phyloP scores from a whole-genome alignment of 2,797 vertebrate genomes.

The Prunella strophiata region DNA sequence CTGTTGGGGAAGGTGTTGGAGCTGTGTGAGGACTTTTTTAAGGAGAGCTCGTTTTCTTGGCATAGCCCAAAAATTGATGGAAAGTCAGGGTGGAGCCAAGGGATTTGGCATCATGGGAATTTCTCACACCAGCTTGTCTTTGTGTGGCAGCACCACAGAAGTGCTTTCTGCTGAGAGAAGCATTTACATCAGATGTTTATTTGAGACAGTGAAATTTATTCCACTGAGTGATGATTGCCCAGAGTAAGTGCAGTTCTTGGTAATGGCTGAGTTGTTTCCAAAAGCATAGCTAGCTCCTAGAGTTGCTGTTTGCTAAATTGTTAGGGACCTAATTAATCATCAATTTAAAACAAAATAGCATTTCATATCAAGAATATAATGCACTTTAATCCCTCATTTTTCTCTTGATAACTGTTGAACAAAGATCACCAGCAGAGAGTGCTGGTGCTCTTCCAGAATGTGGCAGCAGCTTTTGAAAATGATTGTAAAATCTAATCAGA shows the following conservation, averaged over 20 bases:
- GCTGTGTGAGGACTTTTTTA: neutral
- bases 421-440: conserved; percentile 51
- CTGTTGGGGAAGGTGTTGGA: neutral
- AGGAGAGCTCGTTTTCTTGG: conserved; percentile 34
- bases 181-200: neutral
- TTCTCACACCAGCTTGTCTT: conserved; percentile 30
- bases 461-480: neutral
- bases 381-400: neutral
- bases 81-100: conserved; percentile 24
- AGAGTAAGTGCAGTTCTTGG: neutral
- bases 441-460: conserved; percentile 29
- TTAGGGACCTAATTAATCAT: neutral
- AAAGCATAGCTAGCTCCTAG: neutral
- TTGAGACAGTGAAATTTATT: conserved; percentile 19
- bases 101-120: conserved; percentile 15
- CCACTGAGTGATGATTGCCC: neutral
- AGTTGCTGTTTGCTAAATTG: neutral
- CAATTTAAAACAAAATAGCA: neutral
- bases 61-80: conserved; percentile 14
- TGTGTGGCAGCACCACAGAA: conserved; percentile 14
- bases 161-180: neutral
- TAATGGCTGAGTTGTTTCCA: neutral
- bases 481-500: conserved; percentile 9
- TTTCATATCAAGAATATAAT: neutral
- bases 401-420: neutral